Conservation (phyloP, 2,797 vertebrate genomes). For the Myotis pilosus region DNA sequence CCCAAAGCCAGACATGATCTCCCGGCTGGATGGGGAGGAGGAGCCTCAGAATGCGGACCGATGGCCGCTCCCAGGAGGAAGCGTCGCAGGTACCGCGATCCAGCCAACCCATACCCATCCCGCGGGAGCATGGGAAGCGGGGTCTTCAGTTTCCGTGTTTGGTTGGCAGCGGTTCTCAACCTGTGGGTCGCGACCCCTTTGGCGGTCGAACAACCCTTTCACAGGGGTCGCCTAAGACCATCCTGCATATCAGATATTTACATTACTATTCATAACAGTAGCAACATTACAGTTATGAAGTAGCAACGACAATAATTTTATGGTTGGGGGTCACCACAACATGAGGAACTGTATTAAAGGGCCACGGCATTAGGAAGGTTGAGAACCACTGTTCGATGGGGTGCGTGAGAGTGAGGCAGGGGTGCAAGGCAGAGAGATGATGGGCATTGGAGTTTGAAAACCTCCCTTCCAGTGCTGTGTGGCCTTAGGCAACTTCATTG, state of each 20-base stretch:
- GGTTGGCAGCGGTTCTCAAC: too few species aligned
- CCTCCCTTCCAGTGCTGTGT: background rate
- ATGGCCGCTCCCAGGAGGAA: slow-evolving; percentile 62
- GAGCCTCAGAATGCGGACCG: slow-evolving; percentile 22
- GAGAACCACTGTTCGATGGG: too few species aligned
- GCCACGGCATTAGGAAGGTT: too few species aligned
- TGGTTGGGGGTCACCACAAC: too few species aligned
- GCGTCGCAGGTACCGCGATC: slow-evolving; percentile 52
- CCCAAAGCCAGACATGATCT: slow-evolving; percentile 69
- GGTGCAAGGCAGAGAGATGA: background rate
- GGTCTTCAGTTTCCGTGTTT: background rate
- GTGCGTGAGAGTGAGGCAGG: background rate
- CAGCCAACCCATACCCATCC: background rate
- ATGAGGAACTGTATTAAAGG: too few species aligned
- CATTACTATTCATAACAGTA: too few species aligned
- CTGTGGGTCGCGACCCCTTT: too few species aligned
- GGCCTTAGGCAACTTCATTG: background rate
- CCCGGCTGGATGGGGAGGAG: slow-evolving; percentile 62
- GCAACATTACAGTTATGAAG: too few species aligned
- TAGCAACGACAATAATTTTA: too few species aligned
- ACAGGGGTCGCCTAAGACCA: too few species aligned
- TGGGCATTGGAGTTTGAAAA: background rate
- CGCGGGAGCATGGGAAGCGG: background rate
- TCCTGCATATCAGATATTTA: too few species aligned
- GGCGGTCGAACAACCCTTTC: too few species aligned